Evolutionary conservation across 2,888 invertebrate species (phyloP), one percentile per base, ranked within the genome.

Genomic region (Drosophila colorata): DNA sequence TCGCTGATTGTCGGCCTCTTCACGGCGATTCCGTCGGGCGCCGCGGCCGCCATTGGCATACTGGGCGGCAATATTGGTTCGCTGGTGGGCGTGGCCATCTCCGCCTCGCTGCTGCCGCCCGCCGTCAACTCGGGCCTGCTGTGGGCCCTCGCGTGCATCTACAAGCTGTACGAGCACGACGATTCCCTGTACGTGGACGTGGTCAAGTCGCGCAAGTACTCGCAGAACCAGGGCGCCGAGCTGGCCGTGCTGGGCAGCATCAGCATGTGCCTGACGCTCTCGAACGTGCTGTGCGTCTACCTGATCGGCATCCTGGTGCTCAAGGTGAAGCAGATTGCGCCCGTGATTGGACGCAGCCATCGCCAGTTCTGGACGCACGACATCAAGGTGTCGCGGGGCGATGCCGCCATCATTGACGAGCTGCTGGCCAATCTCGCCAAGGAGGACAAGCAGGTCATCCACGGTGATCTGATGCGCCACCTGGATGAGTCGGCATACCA

Each of bases 31-130:
- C 95, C 96, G 0, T 96, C 96, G 0, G 96, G 96, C 0, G 96
- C 95, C 0, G 96, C 95, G 0, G 96, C 96, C 6, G 96, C 96
- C 0, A 92, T 96, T 48, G 95, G 96, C 2, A 94, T 96, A 11
- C 92, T 97, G n/a, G 96, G 96, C 35, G 96, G 96, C 58, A 96
- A 96, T 91, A 94, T 95, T 4, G 95, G 96, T 0, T 96, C 96
- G 0, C 92, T 96, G 7, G 96, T 96, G 0, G 96, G 96, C 4
- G 96, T 96, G 5, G 96, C 96, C 4, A 96, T 97, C 80, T 96
- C 96, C 0, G 96, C 96, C 0, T 96, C 96, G 0, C 91, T 97
- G 14, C 92, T 96, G 61, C 96, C 96, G 0, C 96, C 97, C 3
- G 96, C 96, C 55, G 96, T 96, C 1, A 96, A 97, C 92, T 95